Conservation (phyloP, 2,888 invertebrate genomes). For the Xanthia icteritia region DNA sequence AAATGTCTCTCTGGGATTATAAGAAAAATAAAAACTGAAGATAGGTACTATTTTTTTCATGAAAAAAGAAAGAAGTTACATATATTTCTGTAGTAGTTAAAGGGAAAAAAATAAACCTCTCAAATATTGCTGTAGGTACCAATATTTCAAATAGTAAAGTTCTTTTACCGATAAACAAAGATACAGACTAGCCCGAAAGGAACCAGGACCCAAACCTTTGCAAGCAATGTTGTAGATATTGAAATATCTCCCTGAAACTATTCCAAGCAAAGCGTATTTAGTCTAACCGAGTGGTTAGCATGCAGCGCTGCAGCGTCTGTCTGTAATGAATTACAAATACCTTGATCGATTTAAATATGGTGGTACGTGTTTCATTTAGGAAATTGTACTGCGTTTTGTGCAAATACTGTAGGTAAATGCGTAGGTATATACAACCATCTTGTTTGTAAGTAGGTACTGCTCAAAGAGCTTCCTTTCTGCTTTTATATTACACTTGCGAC, state of each 20-base stretch:
- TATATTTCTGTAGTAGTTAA: background rate
- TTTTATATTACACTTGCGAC: background rate
- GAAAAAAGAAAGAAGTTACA: background rate
- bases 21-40: background rate
- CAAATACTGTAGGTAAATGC: background rate
- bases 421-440: background rate
- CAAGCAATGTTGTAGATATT: conserved; percentile 30
- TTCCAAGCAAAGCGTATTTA: conserved; percentile 45
- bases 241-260: conserved; percentile 54
- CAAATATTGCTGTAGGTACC: background rate
- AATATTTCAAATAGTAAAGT: conserved; percentile 1
- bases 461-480: background rate
- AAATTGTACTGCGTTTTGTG: conserved; percentile 8
- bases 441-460: background rate
- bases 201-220: conserved; percentile 11
- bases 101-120: background rate
- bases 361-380: conserved; percentile 41
- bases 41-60: background rate
- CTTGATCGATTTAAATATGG: conserved; percentile 55
- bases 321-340: conserved; percentile 62
- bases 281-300: conserved; percentile 47
- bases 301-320: conserved; percentile 56
- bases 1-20: background rate
- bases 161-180: background rate
- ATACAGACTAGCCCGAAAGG: background rate